phyloP scores from a whole-genome alignment of 35 echinoderm and acorn worm species.

The Heliocidaris tuberculata region DNA sequence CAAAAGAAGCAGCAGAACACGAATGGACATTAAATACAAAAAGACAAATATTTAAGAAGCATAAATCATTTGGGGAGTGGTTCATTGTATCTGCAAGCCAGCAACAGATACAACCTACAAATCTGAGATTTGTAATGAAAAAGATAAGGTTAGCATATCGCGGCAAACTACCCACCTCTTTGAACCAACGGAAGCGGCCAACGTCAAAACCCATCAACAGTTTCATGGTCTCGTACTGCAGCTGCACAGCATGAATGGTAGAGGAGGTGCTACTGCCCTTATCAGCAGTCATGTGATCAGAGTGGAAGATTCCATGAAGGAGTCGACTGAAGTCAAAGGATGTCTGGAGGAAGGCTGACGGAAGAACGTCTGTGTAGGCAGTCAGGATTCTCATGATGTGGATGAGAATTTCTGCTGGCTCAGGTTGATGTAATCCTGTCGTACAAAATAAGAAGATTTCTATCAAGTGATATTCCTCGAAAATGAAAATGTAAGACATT shows the following conservation, averaged over 20 bases:
- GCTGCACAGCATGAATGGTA: conserved; percentile 28
- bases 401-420: conserved; percentile 18
- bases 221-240: conserved; percentile 41
- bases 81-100: too few relatives aligned
- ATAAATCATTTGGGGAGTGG: too few relatives aligned
- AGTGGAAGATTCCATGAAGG: conserved; percentile 42
- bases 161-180: not conserved
- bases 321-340: conserved; percentile 42
- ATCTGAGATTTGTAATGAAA: too few relatives aligned
- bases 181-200: conserved; percentile 42
- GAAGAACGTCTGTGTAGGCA: not conserved
- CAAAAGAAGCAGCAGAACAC: too few relatives aligned
- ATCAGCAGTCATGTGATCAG: not conserved
- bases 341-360: not conserved
- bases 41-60: too few relatives aligned
- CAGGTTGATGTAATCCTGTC: not conserved
- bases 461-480: not conserved
- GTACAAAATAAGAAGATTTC: not conserved
- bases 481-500: too few relatives aligned
- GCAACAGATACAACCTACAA: too few relatives aligned
- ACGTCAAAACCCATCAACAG: conserved; percentile 38
- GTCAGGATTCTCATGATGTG: conserved; percentile 34
- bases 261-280: not conserved
- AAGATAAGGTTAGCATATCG: not conserved
- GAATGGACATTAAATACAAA: too few relatives aligned